Evolutionary conservation across 2,888 invertebrate species (phyloP), one percentile per base, ranked within the genome.

Genomic region (Auanema freiburgensis): DNA sequence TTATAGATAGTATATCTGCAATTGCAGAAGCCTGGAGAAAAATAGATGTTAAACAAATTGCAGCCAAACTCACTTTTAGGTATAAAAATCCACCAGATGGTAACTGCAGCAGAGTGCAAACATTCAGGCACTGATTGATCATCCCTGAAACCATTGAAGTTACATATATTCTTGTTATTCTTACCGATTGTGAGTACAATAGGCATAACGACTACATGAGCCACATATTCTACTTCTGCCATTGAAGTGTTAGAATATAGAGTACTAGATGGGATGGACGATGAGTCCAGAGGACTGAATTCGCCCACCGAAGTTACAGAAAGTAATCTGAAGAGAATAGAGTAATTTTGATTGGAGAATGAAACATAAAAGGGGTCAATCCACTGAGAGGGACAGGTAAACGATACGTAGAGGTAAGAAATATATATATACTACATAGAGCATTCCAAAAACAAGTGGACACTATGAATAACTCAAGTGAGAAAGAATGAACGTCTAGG

Each of bases 1-100:
- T 82, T 74, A 90, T 90, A 16, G 90, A 90, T 80, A 90, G 85
- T 50, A 91, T 87, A 46, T 91, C 90, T 4, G 90, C 90, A 2
- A 89, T 88, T 18, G 91, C 90, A 79, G 91, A 89, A 59, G 90
- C 90, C 88, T 75, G 49, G n/a, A n/a, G n/a, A n/a, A 33, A 8
- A 33, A 33, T 33, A 33, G 16, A 59, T 57, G 57, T 4, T 43
- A 43, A 40, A 42, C 16, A 14, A 25, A 25, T 16, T 24, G 3
- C 16, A 25, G 14, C 14, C 18, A 8, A 33, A 33, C 33, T 33
- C 4, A 62, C 62, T 44, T 76, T 78, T 14, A 80, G 66, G 59
- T 79, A 80, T 16, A 77, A 65, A 59, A 79, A 80, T 54, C 77
- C 76, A 14, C 70, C 70, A 10, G 77, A 63, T 25, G 72, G 71